Conservation (phyloP, 2,113 vertebrate species). For the Pluvianellus socialis region DNA sequence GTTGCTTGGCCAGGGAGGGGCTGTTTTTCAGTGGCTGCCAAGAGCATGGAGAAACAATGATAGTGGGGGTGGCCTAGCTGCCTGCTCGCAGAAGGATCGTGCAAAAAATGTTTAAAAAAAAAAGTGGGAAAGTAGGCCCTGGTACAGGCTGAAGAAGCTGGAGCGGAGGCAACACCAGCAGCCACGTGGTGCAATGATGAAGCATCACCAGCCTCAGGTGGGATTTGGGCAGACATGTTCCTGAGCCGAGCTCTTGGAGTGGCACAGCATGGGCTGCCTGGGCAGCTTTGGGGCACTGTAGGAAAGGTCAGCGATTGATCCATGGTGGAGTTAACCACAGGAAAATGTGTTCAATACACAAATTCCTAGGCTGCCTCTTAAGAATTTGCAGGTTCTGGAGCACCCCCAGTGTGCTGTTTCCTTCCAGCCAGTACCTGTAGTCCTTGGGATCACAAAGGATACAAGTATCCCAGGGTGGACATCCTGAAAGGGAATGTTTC, state of each 20-base stretch:
- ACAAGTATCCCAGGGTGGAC: background rate
- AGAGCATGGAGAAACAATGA: background rate
- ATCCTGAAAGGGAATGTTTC: background rate
- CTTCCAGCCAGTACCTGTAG: background rate
- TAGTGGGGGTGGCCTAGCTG: background rate
- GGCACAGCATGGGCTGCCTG: background rate
- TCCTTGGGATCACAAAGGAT: background rate
- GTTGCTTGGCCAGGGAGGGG: background rate
- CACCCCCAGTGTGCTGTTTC: background rate
- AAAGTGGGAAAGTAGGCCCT: background rate
- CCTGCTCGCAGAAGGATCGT: rapidly evolving
- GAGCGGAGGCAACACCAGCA: background rate
- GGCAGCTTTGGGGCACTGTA: background rate
- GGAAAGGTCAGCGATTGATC: background rate
- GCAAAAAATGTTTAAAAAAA: background rate
- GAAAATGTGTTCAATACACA: background rate
- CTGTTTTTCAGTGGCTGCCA: background rate
- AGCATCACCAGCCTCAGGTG: background rate
- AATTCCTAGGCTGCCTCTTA: background rate
- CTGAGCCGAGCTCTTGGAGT: background rate
- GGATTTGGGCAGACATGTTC: background rate
- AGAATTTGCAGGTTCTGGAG: background rate
- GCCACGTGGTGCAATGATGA: rapidly evolving
- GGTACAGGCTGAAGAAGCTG: background rate
- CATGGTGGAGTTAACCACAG: background rate